Evolutionary conservation across 2,888 invertebrate species (phyloP).

Genomic region (Polietes domitor): DNA sequence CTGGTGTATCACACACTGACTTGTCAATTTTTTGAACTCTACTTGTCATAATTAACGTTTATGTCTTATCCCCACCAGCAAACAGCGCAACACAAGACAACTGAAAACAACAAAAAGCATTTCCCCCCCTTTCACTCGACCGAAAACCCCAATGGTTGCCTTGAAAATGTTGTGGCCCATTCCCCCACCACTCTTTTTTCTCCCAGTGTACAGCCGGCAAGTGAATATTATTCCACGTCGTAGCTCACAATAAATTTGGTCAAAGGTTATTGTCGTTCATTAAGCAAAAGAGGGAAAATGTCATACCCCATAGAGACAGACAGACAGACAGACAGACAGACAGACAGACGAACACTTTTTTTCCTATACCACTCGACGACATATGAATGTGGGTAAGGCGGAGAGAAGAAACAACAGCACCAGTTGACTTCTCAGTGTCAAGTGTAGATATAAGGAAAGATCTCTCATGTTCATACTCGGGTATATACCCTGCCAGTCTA

Average conservation of each 20-base stretch:
- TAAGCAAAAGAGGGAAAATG: neutral
- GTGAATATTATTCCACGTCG: neutral
- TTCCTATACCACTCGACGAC: neutral
- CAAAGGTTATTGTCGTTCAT: conserved; percentile 27
- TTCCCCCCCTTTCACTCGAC: too few relatives aligned
- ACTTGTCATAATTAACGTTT: too few relatives aligned
- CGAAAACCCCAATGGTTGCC: too few relatives aligned
- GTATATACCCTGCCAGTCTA: too few relatives aligned
- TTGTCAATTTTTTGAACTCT: too few relatives aligned
- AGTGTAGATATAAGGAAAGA: neutral
- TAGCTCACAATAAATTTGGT: neutral
- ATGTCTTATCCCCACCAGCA: too few relatives aligned
- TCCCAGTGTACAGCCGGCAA: neutral
- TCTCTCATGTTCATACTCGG: neutral
- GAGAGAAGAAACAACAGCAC: too few relatives aligned
- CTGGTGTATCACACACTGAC: too few relatives aligned
- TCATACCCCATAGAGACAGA: neutral
- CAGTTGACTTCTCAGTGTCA: conserved; percentile 6
- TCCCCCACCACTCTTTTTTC: neutral
- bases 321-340: neutral
- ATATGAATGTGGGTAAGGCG: neutral
- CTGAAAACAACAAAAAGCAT: too few relatives aligned
- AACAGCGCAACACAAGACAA: too few relatives aligned
- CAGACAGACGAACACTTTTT: neutral
- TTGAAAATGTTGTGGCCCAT: too few relatives aligned